Conservation (phyloP, 2,888 invertebrate species). For the Epicampocera succincta region DNA sequence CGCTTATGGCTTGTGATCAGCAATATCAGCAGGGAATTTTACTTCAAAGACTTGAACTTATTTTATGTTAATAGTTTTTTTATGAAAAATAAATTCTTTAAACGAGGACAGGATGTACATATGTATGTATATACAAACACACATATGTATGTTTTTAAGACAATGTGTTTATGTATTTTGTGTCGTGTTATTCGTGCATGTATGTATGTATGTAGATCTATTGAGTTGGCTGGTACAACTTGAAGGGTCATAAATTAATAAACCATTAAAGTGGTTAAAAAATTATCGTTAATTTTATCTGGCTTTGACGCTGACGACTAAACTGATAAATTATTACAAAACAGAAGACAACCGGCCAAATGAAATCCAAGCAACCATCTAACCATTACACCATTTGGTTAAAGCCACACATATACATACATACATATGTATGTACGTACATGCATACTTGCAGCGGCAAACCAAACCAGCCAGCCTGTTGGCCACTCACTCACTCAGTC, state of each 20-base stretch:
- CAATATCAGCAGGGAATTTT: neutral
- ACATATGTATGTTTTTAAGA: no score
- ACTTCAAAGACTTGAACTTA: neutral
- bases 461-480: conserved; percentile 20
- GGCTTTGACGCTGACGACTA: conserved; percentile 78
- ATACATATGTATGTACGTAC: neutral
- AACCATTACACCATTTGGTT: conserved; percentile 33
- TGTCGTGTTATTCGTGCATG: conserved; percentile 15
- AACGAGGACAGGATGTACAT: conserved; percentile 25
- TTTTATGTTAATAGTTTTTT: neutral
- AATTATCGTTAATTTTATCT: conserved; percentile 81
- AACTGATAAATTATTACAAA: conserved; percentile 82
- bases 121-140: no score
- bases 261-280: conserved; percentile 82
- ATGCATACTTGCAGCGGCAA: conserved; percentile 6
- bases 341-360: conserved; percentile 76
- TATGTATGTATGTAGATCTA: conserved; percentile 58
- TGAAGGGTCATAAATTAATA: conserved; percentile 82
- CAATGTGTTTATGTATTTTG: conserved; percentile 43
- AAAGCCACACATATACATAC: conserved; percentile 35
- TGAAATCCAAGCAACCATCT: conserved; percentile 25
- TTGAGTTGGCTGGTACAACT: conserved; percentile 65
- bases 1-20: no score
- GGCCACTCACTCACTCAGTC: neutral
- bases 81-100: neutral